Evolutionary conservation across 2,113 vertebrate species (phyloP), one percentile per base, ranked within the genome.

Genomic region (Dipodomys spectabilis): DNA sequence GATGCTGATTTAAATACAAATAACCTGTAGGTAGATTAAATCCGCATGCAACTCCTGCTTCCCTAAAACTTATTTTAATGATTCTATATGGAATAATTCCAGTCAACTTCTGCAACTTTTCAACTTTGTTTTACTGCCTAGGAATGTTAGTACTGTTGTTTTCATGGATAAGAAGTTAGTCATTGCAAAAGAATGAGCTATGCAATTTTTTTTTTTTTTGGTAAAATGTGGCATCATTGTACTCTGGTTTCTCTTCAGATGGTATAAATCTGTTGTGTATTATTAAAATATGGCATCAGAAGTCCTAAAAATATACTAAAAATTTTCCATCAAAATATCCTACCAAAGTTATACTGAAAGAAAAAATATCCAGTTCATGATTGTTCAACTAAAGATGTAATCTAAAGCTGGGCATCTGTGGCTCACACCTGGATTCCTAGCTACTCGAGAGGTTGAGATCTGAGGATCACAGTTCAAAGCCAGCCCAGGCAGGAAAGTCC

Each of bases 1-100:
- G 7, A 91, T 44, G 5, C 67, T 27, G 68, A 18, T 69, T 94
- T 62, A 95, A 90, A 92, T 87, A 74, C 4, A 69, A 1, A 79
- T 57, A 92, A 60, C 53, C 5, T 28, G 75, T 32, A 30, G 0
- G 9, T 57, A 57, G 53, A 18, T 20, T 19, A 25, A n/a, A 84
- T 93, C 64, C 81, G 11, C 20, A 30, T 35, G 16, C 30, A 93
- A 90, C 1, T 57, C 73, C 3, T 28, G 27, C 45, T 95, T 93
- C 82, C 49, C 23, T 88, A 72, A 92, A 88, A 28, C 27, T 91
- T 57, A 6, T 30, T 86, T 23, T 84, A 15, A n/a, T 72, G 62
- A 90, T 1, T 82, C 39, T 30, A 64, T 30, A 39, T 32, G 23
- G 32, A 49, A 77, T 35, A 77, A 45, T 20, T 7, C 18, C 45